phyloP scores from a whole-genome alignment of 2,888 invertebrate species.

The Drosophila helvetica region DNA sequence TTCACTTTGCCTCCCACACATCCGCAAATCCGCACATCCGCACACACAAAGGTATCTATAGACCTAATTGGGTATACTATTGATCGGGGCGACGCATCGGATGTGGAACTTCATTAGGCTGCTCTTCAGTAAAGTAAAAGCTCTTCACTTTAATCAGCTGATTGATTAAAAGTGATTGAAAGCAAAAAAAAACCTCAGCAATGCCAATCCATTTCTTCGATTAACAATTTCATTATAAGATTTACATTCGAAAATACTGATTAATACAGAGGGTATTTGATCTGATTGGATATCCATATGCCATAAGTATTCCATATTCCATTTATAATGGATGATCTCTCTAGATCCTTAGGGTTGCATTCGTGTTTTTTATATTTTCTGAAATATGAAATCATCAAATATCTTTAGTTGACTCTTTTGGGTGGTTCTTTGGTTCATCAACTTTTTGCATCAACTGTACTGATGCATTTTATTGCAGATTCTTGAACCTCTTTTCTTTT shows the following conservation, averaged over 20 bases:
- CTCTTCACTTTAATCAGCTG: conserved; percentile 7
- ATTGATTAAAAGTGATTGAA: not conserved
- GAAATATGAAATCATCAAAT: too few relatives aligned
- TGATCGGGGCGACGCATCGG: conserved; percentile 8
- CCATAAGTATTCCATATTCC: too few relatives aligned
- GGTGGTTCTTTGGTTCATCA: not conserved
- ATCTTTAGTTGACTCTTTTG: too few relatives aligned
- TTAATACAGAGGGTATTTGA: not conserved
- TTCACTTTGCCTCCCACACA: conserved; percentile 45
- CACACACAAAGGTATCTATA: conserved; percentile 1
- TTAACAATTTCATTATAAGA: not conserved
- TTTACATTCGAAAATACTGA: not conserved
- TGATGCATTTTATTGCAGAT: not conserved
- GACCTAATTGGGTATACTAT: conserved; percentile 29
- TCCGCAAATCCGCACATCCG: not conserved
- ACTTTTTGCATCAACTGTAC: not conserved
- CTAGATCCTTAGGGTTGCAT: too few relatives aligned
- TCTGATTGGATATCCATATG: not conserved
- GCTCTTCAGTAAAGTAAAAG: conserved; percentile 15
- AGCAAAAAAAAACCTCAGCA: not conserved
- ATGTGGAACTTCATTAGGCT: conserved; percentile 12
- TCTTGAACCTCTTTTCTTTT: not conserved
- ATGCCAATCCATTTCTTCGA: not conserved
- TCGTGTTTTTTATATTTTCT: too few relatives aligned
- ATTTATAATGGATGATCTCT: too few relatives aligned